Evolutionary conservation across 2,113 vertebrate genomes (phyloP).

Genomic region (Semicossyphus pulcher): DNA sequence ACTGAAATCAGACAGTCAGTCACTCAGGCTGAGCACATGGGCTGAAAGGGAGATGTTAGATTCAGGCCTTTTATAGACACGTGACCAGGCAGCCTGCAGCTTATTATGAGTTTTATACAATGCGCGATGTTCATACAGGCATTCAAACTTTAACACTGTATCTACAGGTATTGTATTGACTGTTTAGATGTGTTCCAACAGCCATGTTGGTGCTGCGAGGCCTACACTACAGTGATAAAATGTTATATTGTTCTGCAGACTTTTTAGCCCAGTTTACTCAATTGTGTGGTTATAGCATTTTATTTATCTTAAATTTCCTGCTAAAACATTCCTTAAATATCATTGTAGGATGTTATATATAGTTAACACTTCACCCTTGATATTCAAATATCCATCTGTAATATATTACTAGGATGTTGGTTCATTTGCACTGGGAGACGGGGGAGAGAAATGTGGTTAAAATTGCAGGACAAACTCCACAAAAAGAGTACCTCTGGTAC

Average conservation of each 20-base stretch:
- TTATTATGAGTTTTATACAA: constrained; percentile 24
- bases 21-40: constrained; percentile 23
- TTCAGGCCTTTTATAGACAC: constrained; percentile 31
- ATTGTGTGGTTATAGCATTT: background rate
- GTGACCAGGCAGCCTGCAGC: constrained; percentile 16
- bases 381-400: background rate
- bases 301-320: background rate
- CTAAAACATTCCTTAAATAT: background rate
- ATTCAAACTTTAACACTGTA: constrained; percentile 5
- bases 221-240: background rate
- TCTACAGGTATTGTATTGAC: background rate
- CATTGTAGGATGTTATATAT: background rate
- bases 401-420: background rate
- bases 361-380: background rate
- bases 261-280: background rate
- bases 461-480: too few species aligned
- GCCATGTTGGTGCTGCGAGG: background rate
- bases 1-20: constrained; percentile 45
- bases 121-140: constrained; percentile 3
- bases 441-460: too few species aligned
- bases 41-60: constrained; percentile 45
- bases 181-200: too few species aligned
- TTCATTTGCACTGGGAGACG: too few species aligned
- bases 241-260: background rate
- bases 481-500: too few species aligned